Evolutionary conservation across 2,797 vertebrate species (phyloP).

Genomic region (Nyctibius grandis): DNA sequence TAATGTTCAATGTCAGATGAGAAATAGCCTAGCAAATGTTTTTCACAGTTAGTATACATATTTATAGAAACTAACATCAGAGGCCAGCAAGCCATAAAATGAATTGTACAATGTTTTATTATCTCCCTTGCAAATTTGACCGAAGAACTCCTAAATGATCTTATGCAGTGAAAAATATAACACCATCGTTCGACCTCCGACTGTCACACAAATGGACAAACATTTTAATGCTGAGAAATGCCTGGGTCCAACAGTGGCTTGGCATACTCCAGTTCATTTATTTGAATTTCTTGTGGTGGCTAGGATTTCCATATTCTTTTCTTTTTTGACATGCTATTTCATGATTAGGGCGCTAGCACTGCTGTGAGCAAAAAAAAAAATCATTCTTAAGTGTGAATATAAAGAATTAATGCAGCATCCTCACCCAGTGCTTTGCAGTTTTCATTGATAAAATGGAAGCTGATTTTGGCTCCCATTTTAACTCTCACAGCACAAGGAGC

Average conservation of each 20-base stretch:
- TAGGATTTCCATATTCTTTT: neutral
- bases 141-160: neutral
- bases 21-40: neutral
- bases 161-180: neutral
- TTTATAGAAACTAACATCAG: constrained; percentile 32
- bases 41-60: neutral
- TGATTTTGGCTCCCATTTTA: neutral
- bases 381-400: neutral
- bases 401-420: neutral
- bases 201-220: fast-evolving
- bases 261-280: neutral
- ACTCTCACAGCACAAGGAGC: neutral
- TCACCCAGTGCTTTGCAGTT: neutral
- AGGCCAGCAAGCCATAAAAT: constrained; percentile 4
- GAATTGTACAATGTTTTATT: neutral
- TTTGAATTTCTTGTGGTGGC: neutral
- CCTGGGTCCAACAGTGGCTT: neutral
- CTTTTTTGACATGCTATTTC: neutral
- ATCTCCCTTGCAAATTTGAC: neutral
- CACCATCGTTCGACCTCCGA: neutral
- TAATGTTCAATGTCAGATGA: constrained; percentile 2
- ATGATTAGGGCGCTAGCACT: neutral
- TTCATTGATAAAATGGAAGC: neutral
- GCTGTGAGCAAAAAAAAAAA: neutral
- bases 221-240: neutral